phyloP scores from a whole-genome alignment of 2,113 vertebrate species.

The Syngnathus floridae region DNA sequence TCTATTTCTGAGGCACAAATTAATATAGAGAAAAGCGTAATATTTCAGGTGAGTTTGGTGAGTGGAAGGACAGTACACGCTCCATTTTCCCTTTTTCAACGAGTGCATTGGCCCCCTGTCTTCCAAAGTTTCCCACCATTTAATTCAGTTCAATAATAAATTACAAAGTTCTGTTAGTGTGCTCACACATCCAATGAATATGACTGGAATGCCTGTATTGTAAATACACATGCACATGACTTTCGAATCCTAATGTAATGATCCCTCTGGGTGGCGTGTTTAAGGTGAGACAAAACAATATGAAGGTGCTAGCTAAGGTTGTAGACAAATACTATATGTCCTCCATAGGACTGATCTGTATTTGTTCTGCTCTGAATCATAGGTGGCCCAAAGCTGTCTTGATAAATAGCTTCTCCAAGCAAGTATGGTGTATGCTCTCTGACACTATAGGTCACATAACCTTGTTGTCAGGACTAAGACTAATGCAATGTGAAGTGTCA shows the following conservation, averaged over 20 bases:
- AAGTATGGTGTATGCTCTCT: slow-evolving; percentile 71
- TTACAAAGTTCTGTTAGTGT: neutral
- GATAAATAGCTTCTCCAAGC: slow-evolving; percentile 75
- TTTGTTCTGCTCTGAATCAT: slow-evolving; percentile 73
- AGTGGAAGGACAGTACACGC: too few species aligned
- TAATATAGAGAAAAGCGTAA: slow-evolving; percentile 9
- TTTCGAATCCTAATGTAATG: neutral
- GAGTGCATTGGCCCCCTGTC: too few species aligned
- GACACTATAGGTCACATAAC: slow-evolving; percentile 76
- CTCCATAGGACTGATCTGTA: slow-evolving; percentile 57
- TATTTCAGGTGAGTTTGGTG: too few species aligned
- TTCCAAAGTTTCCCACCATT: too few species aligned
- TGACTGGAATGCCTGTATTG: neutral
- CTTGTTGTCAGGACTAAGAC: slow-evolving; percentile 72
- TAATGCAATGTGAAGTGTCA: slow-evolving; percentile 77
- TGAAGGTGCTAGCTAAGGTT: slow-evolving; percentile 36
- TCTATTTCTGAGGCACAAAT: neutral
- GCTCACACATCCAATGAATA: neutral
- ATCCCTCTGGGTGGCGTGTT: neutral
- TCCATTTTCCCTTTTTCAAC: too few species aligned
- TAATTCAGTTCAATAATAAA: neutral
- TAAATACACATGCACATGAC: neutral
- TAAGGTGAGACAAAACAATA: slow-evolving; percentile 16
- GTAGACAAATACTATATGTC: slow-evolving; percentile 52
- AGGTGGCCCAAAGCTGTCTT: slow-evolving; percentile 71